phyloP scores from a whole-genome alignment of 2,113 vertebrate species.

The Chamaea fasciata region DNA sequence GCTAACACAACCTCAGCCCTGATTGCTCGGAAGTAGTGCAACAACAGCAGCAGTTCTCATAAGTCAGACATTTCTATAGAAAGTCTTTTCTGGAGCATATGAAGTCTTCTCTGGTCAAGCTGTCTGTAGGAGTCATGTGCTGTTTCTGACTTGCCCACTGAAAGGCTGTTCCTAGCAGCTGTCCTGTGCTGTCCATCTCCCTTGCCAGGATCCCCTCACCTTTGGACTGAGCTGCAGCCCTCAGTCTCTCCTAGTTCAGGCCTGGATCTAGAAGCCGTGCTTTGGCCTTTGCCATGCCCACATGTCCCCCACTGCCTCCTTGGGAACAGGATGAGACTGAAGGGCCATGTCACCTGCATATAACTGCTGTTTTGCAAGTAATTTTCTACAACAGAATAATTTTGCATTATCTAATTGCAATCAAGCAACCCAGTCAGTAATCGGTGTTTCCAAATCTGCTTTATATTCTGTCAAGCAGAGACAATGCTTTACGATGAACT shows the following conservation, averaged over 20 bases:
- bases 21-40: not conserved
- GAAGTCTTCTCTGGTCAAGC: not conserved
- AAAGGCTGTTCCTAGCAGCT: not conserved
- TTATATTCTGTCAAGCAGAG: not conserved
- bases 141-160: not conserved
- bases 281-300: not conserved
- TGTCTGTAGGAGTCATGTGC: not conserved
- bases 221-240: not conserved
- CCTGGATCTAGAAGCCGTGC: rapidly evolving
- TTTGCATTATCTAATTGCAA: not conserved
- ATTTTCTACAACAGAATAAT: not conserved
- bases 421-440: not conserved
- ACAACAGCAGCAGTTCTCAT: not conserved
- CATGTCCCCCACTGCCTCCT: not conserved
- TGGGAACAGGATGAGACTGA: not conserved
- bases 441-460: not conserved
- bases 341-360: rapidly evolving
- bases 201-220: not conserved
- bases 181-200: not conserved
- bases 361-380: not conserved
- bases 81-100: not conserved
- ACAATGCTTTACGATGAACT: not conserved
- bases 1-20: not conserved
- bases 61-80: not conserved
- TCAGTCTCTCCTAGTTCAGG: not conserved